Percentiles rank a stretch among this genome's conserved stretches.
Evolutionary conservation across 2,113 vertebrate genomes (phyloP).

Genomic region (Xyrauchen texanus): DNA sequence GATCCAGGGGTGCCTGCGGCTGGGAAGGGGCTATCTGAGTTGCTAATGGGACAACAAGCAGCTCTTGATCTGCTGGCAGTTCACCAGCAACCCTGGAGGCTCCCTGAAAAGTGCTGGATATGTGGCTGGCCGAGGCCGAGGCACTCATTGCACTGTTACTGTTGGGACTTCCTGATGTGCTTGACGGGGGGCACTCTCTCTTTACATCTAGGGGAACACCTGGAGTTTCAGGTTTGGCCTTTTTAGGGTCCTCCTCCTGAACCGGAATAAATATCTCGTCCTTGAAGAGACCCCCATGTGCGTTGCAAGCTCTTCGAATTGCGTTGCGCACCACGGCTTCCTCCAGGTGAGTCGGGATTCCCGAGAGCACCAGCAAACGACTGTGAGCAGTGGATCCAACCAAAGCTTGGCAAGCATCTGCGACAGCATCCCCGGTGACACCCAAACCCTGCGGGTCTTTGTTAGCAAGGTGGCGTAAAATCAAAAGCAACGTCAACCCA

Average conservation of each 20-base stretch:
- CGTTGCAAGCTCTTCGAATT: conserved; percentile 92
- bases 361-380: conserved; percentile 92
- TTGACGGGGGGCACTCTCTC: conserved; percentile 59
- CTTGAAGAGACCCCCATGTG: conserved; percentile 92
- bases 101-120: conserved; percentile 90
- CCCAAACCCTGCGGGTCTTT: conserved; percentile 93
- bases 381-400: conserved; percentile 91
- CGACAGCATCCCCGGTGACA: conserved; percentile 90
- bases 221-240: conserved; percentile 75
- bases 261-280: conserved; percentile 95
- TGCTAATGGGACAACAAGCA: conserved; percentile 71
- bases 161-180: conserved; percentile 85
- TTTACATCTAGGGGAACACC: conserved; percentile 74
- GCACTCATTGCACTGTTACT: conserved; percentile 89
- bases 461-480: conserved; percentile 87
- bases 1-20: conserved; percentile 78
- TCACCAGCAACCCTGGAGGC: conserved; percentile 87
- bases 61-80: conserved; percentile 84
- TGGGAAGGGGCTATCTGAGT: conserved; percentile 70
- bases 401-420: conserved; percentile 91
- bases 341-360: conserved; percentile 94
- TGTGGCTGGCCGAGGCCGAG: conserved; percentile 91
- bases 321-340: conserved; percentile 86
- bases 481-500: conserved; percentile 92
- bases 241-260: conserved; percentile 88